Evolutionary conservation across 23 tunicate species (phyloP), one percentile per base, ranked within the genome.

Genomic region (Trididemnum miniatum): DNA sequence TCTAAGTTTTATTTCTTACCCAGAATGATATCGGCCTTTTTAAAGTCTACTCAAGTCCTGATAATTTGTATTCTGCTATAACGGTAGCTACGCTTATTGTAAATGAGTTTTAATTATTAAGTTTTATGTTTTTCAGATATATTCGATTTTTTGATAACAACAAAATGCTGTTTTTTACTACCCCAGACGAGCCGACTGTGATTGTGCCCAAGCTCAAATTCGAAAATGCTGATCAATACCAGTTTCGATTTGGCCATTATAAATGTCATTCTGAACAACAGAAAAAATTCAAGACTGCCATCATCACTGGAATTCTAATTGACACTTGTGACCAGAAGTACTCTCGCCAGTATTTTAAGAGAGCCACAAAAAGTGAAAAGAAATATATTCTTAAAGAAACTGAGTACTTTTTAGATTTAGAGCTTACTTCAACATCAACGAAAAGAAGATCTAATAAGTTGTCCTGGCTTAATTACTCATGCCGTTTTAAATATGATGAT

Each of bases 71-170:
- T n/a, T n/a, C n/a, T n/a, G n/a, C n/a, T n/a, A n/a, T n/a, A n/a
- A n/a, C n/a, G n/a, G n/a, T n/a, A n/a, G n/a, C n/a, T n/a, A n/a
- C n/a, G n/a, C n/a, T n/a, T n/a, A n/a, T n/a, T n/a, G n/a, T n/a
- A n/a, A n/a, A n/a, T n/a, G n/a, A n/a, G n/a, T n/a, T n/a, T n/a
- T n/a, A n/a, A n/a, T n/a, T n/a, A n/a, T n/a, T n/a, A n/a, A n/a
- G n/a, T 15, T 4, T 24, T 33, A 24, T 67, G 1, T 83, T 22
- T 65, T 85, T 0, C 60, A 86, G 90, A 63, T 86, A 86, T 57
- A 35, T 86, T 18, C 79, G 90, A 35, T 86, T 86, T 54, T 86
- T 80, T 80, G 40, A 38, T 28, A 72, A 86, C 51, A 84, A 84
- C 35, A 40, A 54, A 71, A 60, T 86, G 73, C 25, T 79, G 28